Percentiles rank a stretch among this genome's conserved stretches.
Evolutionary conservation across 1,140 invertebrate species (phyloP).

Genomic region (Aphis gossypii): DNA sequence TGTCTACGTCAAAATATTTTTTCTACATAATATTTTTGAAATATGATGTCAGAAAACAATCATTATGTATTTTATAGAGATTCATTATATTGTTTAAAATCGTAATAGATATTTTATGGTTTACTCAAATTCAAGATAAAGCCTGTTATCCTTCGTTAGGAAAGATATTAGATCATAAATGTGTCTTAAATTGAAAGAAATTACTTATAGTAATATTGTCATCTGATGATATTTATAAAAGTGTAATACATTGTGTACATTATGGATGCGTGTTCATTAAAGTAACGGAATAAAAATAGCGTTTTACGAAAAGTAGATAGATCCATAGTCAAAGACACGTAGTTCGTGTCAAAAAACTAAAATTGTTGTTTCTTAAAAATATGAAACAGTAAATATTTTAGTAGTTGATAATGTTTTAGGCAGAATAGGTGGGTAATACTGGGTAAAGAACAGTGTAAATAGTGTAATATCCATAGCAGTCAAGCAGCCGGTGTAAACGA

Average conservation of each 20-base stretch:
- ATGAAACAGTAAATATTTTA: neutral
- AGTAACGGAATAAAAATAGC: neutral
- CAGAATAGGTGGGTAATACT: neutral
- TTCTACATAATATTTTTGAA: neutral
- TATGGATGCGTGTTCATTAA: neutral
- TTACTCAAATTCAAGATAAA: neutral
- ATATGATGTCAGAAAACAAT: neutral
- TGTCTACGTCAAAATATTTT: neutral
- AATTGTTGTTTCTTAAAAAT: neutral
- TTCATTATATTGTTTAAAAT: neutral
- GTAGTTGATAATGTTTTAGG: neutral
- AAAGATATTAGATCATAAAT: neutral
- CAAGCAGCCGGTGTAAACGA: neutral
- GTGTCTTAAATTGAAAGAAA: neutral
- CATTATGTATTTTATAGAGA: neutral
- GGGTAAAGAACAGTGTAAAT: too few relatives aligned
- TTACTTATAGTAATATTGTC: neutral
- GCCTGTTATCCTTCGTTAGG: neutral
- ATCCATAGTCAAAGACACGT: neutral
- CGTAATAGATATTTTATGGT: neutral
- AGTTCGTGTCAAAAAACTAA: neutral
- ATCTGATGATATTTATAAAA: neutral
- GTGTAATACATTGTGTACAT: too few relatives aligned
- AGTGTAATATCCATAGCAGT: too few relatives aligned
- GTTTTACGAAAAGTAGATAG: neutral